Evolutionary conservation across 1,140 invertebrate genomes (phyloP), one percentile per base, ranked within the genome.

Genomic region (Fopius arisanus): DNA sequence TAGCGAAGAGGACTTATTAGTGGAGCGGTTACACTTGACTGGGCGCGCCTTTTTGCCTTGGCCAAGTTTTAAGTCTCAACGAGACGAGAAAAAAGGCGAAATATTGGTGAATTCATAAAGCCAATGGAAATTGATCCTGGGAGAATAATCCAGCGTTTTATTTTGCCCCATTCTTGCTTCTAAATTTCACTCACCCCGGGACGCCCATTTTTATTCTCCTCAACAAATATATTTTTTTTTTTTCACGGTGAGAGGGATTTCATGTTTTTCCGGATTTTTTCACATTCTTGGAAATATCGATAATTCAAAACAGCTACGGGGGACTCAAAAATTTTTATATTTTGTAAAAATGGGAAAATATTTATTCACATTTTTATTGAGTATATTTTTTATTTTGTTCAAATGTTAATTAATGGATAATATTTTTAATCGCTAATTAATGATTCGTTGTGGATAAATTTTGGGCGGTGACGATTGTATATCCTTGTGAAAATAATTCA

Each of bases 41-140:
- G 72, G 37, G 67, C 68, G n/a, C 71, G 75, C 75, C 75, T 77
- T 77, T 77, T 77, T 77, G 72, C 75, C 75, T 77, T 54, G 63
- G 23, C 14, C 29, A 33, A 59, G 21, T 26, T 26, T 29, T 66
- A 66, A 41, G 41, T 28, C 26, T 66, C 26, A 16, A 59, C 16
- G 33, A 43, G n/a, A 43, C n/a, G n/a, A 67, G 21, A 37, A 48
- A 69, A 23, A 69, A 69, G 41, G 12, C 26, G 40, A 29, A 48
- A 48, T 48, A 51, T 43, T 51, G 40, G 28, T n/a, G 29, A 69
- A 69, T 31, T 31, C 29, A 65, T 65, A 71, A 72, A 75, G 70
- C 74, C 70, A 75, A 63, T 72, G 70, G 70, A 76, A 67, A 76
- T 70, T 54, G 75, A 76, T 76, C 70, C 67, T 59, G 19, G 48